phyloP scores from a whole-genome alignment of 2,113 vertebrate species.

The Hypomesus transpacificus region DNA sequence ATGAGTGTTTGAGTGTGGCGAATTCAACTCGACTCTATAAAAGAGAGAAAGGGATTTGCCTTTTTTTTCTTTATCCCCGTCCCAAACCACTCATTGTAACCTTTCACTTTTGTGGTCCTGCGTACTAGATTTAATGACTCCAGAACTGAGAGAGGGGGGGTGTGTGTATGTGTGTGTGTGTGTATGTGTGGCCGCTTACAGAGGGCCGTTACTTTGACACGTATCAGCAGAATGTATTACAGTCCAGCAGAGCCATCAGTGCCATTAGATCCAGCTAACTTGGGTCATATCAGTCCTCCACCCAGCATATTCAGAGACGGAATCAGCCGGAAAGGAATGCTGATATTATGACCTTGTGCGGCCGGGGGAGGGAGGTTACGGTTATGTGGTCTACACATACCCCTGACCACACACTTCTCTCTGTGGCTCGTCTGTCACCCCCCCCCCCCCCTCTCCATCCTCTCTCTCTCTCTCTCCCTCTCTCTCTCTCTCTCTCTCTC shows the following conservation, averaged over 20 bases:
- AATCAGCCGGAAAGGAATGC: conserved; percentile 27
- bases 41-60: neutral
- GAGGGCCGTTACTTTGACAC: too few relatives aligned
- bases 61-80: neutral
- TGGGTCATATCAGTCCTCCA: too few relatives aligned
- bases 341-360: conserved; percentile 12
- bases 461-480: conserved; percentile 24
- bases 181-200: too few relatives aligned
- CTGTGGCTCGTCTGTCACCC: too few relatives aligned
- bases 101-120: conserved; percentile 36
- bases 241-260: too few relatives aligned
- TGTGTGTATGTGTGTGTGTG: neutral
- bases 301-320: conserved; percentile 3
- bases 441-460: too few relatives aligned
- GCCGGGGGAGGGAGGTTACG: conserved; percentile 34
- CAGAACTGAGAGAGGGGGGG: neutral
- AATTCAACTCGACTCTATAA: conserved; percentile 46
- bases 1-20: conserved; percentile 50
- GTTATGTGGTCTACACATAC: conserved; percentile 34
- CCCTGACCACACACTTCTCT: conserved; percentile 47
- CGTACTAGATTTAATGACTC: conserved; percentile 16
- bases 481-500: conserved; percentile 11
- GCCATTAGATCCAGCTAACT: too few relatives aligned
- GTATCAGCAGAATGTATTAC: too few relatives aligned
- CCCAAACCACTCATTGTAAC: conserved; percentile 30